Evolutionary conservation across 2,888 invertebrate species (phyloP).

Genomic region (Taphrorychus bicolor): DNA sequence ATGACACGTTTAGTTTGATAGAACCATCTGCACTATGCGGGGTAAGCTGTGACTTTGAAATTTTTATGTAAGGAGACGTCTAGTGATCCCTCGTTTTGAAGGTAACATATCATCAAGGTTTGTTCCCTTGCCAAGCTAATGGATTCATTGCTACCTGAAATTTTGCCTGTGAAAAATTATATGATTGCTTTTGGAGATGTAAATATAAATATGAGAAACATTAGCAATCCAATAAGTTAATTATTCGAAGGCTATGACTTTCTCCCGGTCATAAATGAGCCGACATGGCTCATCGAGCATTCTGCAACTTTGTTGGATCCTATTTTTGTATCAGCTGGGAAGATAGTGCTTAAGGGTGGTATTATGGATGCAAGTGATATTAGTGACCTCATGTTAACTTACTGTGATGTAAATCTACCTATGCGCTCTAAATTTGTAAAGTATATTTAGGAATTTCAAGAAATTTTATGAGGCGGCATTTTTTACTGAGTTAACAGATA

Average conservation of each 20-base stretch:
- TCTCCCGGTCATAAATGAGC: background rate
- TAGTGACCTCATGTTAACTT: background rate
- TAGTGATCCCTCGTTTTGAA: no score
- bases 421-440: background rate
- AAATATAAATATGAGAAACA: background rate
- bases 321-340: no score
- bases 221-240: background rate
- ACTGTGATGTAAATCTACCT: no score
- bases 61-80: no score
- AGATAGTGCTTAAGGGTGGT: no score
- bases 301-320: background rate
- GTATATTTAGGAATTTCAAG: background rate
- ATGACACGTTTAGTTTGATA: no score
- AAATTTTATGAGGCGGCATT: background rate
- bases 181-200: background rate
- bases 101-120: no score
- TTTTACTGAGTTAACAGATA: background rate
- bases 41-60: no score
- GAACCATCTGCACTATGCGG: no score
- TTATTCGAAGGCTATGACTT: background rate
- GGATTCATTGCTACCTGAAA: background rate
- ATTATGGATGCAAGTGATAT: background rate
- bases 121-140: background rate
- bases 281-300: background rate
- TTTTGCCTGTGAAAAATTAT: background rate